These are phyloP conservation scores for Berghia stephanieae DNA, from an alignment of 1,140 invertebrate genomes.

Conservation along the genomic window DNA sequence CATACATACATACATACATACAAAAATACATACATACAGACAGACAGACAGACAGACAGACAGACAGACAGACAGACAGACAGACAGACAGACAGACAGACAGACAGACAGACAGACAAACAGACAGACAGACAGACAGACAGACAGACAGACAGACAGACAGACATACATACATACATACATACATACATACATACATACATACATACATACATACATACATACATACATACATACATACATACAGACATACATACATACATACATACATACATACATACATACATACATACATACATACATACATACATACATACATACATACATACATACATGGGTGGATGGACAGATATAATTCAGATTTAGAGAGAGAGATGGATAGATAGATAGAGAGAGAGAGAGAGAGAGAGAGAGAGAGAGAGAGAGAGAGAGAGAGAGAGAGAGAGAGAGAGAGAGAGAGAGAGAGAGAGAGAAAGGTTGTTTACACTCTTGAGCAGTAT, in stretches of 20 bases:
- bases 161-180: background rate
- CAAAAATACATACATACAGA: conserved; percentile 30
- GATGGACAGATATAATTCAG: background rate
- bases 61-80: conserved; percentile 36
- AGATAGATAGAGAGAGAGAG: background rate
- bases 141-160: conserved; percentile 27
- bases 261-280: conserved; percentile 15
- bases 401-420: background rate
- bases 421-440: conserved; percentile 21
- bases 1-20: conserved; percentile 26
- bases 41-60: conserved; percentile 32
- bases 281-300: conserved; percentile 22
- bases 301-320: conserved; percentile 27
- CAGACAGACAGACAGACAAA: conserved; percentile 26
- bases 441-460: conserved; percentile 26
- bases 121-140: conserved; percentile 29
- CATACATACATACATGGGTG: conserved; percentile 28
- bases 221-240: background rate
- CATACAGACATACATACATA: conserved; percentile 13
- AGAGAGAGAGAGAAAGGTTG: conserved; percentile 26
- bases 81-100: conserved; percentile 33
- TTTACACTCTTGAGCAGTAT: too few relatives aligned
- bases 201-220: background rate
- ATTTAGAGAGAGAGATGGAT: background rate
- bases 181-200: background rate